Base-by-base conservation (phyloP, 2,888 invertebrate species). In the Therioaphis trifolii region DNA sequence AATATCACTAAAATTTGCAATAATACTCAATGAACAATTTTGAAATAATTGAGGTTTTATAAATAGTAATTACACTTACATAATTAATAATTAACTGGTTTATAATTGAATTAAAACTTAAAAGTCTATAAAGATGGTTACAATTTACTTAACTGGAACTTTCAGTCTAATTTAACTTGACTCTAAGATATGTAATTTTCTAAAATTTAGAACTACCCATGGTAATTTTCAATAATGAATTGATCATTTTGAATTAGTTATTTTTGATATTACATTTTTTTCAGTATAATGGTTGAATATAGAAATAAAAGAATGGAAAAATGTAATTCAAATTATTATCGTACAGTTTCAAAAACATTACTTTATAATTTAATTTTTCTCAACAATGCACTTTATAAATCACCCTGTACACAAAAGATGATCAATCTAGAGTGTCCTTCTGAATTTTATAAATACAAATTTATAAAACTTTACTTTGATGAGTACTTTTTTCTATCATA, bases 371-470 rank as follows among this genome's bases (percentile, higher is more conserved):
- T 24, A 3, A 18, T 66, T 77, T 35, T 74, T 52, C 14, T 52
- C 35, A 40, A 55, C n/a, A 78, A 68, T 55, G 55, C 14, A 46
- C 5, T 49, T n/a, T 61, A 61, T 46, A 55, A 52, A 55, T 78
- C 52, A 78, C 55, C 40, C 24, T 78, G 52, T 55, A 68, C 68
- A 68, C 40, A 78, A 78, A 69, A 69, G 40, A 55, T 55, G 27
- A 52, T 40, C 52, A 78, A 68, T 27, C n/a, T 43, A 43, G 7
- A 27, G 68, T 69, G 40, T 78, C 68, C 55, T 68, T 40, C 52
- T 55, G 35, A 43, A 40, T 40, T 35, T 5, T 68, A 35, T 40
- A 24, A 24, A 24, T 40, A 52, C 2, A 18, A 35, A 1, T 40
- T 15, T 9, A 21, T 1, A 24, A 5, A 0, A 14, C 2, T n/a